phyloP scores from a whole-genome alignment of 1,140 invertebrate genomes.

The Leptoteleia sp. region DNA sequence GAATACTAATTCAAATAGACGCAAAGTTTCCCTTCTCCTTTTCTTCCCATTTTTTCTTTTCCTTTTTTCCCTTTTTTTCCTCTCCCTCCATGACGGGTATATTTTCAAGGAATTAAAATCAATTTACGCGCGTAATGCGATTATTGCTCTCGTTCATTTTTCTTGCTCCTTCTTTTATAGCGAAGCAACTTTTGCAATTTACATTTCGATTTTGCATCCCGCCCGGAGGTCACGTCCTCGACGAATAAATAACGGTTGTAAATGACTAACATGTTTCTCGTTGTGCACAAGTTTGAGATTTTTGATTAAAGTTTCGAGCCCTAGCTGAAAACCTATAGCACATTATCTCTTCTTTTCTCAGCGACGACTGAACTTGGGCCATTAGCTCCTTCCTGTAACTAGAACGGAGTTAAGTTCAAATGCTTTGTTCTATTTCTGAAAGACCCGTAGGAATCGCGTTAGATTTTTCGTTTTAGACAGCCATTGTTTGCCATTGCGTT shows the following conservation, averaged over 20 bases:
- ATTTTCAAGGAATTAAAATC: constrained; percentile 28
- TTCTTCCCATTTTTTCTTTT: too few relatives aligned
- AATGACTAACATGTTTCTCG: constrained; percentile 40
- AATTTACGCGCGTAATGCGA: constrained; percentile 13
- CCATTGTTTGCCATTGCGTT: constrained; percentile 41
- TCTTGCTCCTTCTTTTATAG: not conserved
- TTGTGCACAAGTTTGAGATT: constrained; percentile 35
- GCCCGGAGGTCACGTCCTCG: not conserved
- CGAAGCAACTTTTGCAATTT: constrained; percentile 23
- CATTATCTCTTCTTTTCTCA: constrained; percentile 61
- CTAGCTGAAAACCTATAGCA: constrained; percentile 55
- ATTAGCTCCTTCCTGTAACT: constrained; percentile 60
- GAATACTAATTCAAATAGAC: constrained; percentile 15
- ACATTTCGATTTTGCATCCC: constrained; percentile 36
- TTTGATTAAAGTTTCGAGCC: constrained; percentile 56
- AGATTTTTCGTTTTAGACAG: constrained; percentile 42
- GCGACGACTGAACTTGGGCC: constrained; percentile 58
- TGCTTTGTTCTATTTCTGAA: constrained; percentile 58
- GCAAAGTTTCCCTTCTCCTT: constrained; percentile 12
- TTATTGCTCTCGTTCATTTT: constrained; percentile 14
- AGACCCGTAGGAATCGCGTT: constrained; percentile 41
- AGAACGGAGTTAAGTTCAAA: constrained; percentile 48
- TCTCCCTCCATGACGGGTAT: constrained; percentile 2
- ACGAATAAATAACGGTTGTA: constrained; percentile 38
- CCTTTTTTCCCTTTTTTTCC: too few relatives aligned